Evolutionary conservation across 1,140 invertebrate species (phyloP).

Genomic region (Drosophila lacertosa): DNA sequence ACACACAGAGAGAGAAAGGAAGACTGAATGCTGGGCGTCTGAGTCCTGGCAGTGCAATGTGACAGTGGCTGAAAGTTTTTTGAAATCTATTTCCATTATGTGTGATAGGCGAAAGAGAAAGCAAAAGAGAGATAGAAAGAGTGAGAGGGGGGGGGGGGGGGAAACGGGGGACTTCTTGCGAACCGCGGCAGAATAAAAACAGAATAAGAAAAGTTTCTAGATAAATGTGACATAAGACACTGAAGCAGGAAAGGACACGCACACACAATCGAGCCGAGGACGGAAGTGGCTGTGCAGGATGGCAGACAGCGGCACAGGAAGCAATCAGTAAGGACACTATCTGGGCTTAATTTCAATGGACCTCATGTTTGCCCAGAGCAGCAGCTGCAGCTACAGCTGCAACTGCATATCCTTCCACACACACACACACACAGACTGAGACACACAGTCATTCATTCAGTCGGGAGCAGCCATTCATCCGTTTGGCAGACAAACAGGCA

Average conservation of each 20-base stretch:
- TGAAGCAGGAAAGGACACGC: slow-evolving; percentile 59
- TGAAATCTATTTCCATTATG: slow-evolving; percentile 79
- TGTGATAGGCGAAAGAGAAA: slow-evolving; percentile 64
- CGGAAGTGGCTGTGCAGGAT: slow-evolving; percentile 36
- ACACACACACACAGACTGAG: no score
- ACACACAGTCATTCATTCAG: slow-evolving; percentile 67
- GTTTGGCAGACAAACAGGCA: slow-evolving; percentile 66
- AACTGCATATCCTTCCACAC: no score
- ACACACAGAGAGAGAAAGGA: background rate
- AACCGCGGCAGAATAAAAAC: slow-evolving; percentile 59
- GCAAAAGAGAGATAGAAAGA: slow-evolving; percentile 12
- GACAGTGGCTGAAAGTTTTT: slow-evolving; percentile 67
- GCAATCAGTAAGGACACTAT: slow-evolving; percentile 82
- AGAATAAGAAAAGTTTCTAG: slow-evolving; percentile 77
- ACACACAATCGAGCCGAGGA: slow-evolving; percentile 37
- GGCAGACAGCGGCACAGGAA: slow-evolving; percentile 58
- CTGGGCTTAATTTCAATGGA: slow-evolving; percentile 77
- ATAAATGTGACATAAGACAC: slow-evolving; percentile 80
- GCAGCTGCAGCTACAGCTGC: slow-evolving; percentile 7
- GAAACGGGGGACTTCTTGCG: slow-evolving; percentile 45
- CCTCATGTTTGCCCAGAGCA: slow-evolving; percentile 51
- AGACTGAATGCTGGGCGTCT: no score
- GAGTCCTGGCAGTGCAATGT: slow-evolving; percentile 17
- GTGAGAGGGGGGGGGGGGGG: slow-evolving; percentile 28
- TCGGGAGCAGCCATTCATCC: slow-evolving; percentile 67